These are phyloP conservation scores for Antechinus flavipes DNA, from an alignment of 2,113 vertebrate species.

Conservation along the genomic window DNA sequence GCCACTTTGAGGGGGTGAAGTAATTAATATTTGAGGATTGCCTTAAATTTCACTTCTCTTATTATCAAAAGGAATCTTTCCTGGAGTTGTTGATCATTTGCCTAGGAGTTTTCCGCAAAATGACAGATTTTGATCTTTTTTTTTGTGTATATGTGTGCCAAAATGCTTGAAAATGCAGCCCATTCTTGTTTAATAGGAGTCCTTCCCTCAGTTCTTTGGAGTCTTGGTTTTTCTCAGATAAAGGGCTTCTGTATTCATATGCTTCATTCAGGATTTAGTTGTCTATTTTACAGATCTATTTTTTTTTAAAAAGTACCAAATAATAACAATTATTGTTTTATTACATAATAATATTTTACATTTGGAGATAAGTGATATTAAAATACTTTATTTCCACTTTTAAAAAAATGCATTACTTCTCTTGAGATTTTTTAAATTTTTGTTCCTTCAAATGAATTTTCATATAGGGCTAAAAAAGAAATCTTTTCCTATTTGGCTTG, in stretches of 20 bases:
- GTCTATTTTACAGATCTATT: background rate
- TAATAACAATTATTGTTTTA: background rate
- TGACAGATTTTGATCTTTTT: background rate
- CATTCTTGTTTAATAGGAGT: background rate
- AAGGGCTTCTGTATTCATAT: background rate
- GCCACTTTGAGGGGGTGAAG: background rate
- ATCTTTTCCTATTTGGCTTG: background rate
- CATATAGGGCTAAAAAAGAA: background rate
- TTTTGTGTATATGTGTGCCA: background rate
- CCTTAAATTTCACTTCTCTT: background rate
- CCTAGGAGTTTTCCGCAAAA: background rate
- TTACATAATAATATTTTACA: background rate
- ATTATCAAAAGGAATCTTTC: background rate
- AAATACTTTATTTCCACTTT: background rate
- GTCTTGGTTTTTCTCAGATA: background rate
- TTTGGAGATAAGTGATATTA: background rate
- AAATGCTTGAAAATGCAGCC: background rate
- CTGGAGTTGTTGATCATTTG: background rate
- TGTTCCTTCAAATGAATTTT: background rate
- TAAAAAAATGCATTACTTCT: background rate
- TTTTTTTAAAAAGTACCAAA: background rate
- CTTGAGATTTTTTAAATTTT: background rate
- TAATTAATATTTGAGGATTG: background rate
- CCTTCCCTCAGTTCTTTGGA: background rate
- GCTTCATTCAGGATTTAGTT: background rate